Evolutionary conservation across 2,797 vertebrate genomes (phyloP), one percentile per base, ranked within the genome.

Genomic region (Leuciscus waleckii): DNA sequence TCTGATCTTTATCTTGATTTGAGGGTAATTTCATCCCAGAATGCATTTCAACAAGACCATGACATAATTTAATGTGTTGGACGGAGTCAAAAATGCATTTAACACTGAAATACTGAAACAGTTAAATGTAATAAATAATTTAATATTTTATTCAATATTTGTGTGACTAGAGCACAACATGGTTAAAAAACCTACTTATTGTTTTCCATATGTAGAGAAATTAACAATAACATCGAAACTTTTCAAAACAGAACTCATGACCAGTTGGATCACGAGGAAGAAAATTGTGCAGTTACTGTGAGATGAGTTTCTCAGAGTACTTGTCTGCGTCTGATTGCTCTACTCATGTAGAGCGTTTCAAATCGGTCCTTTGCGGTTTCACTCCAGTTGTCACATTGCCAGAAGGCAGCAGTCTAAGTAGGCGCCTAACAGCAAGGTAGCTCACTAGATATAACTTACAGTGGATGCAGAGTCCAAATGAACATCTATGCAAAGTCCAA

Each of bases 231-330:
- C 16, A 74, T 49, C 16, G 21, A 32, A 74, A 29, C 16, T 29
- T 73, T 29, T 29, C 7, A 32, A 73, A 26, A 49, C 49, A 49
- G 26, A 51, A 5, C 71, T 74, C 70, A 29, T 51, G 32, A 11
- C 17, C 26, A 32, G 17, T 54, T 54, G 17, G 3, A 21, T 49
- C 41, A 14, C 21, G 51, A 19, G 7, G 17, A 54, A 14, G 10
- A 35, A 75, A 74, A 13, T 6, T 11, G 19, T 9, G 17, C 46
- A 35, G 46, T 54, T 0, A 3, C 71, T 32, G 29, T 39, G 1
- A 75, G 46, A 75, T 16, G 70, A 73, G n/a, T 73, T 73, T 73
- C 70, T 46, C 70, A 32, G 46, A 7, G 26, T 51, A 35, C 32
- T 75, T 35, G 73, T 23, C 73, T 13, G 21, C 2, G 1, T 75